Evolutionary conservation across 2,797 vertebrate genomes (phyloP), one percentile per base, ranked within the genome.

Genomic region (Pempheris klunzingeri): DNA sequence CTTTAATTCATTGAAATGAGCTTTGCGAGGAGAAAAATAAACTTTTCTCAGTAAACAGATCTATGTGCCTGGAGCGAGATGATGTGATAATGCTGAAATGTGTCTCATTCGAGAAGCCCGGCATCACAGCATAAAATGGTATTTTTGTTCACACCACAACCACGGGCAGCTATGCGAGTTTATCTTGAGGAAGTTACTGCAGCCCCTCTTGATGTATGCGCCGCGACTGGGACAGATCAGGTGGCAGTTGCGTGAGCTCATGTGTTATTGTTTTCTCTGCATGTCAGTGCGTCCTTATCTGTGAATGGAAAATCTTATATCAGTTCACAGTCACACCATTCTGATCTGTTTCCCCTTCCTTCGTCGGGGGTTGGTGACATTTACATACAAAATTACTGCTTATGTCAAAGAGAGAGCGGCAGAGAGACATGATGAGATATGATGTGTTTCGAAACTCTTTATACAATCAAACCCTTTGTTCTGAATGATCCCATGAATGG

Each of bases 231-330:
- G 60, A 61, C 64, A 34, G 77, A 84, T 86, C 81, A 73, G 78
- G 71, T 47, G 73, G 50, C 53, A 20, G 64, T 7, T 26, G 50
- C 36, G 52, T 93, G 85, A 92, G 80, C 60, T 91, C 88, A 91
- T 90, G 68, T 87, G 88, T 92, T 90, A 78, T 88, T 88, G 78
- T 87, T 91, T 87, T 83, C 64, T 59, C 50, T 55, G 81, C 22
- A 1, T 55, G 66, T 83, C 49, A 47, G 30, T 41, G 38, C 34
- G 14, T 47, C 71, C 38, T 61, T 86, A 84, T 85, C 78, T 74
- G 71, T 22, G 41, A 69, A 74, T 80, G 88, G 87, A 90, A 90
- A 85, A 81, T 73, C 65, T 76, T 60, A 3, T 74, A 82, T 91
- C 82, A 74, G 69, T 69, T 79, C 65, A 47, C 34, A n/a, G 63